phyloP scores from a whole-genome alignment of 2,797 vertebrate genomes.

The Trichosurus vulpecula region DNA sequence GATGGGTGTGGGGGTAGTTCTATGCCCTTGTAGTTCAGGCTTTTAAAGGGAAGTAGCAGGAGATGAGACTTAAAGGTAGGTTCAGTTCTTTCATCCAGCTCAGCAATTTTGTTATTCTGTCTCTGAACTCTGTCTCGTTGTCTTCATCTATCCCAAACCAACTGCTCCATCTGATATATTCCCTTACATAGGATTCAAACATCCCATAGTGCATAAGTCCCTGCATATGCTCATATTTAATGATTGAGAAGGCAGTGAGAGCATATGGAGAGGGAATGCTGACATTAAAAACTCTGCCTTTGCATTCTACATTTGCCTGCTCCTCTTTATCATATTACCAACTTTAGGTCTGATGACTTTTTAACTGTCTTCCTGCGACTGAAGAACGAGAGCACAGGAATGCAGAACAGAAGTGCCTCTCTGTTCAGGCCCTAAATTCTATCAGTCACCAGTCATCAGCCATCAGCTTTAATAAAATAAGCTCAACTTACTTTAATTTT shows the following conservation, averaged over 20 bases:
- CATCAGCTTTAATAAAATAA: not conserved
- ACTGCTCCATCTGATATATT: not conserved
- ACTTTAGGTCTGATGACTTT: conserved; percentile 35
- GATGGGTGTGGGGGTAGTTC: not conserved
- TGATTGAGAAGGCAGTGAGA: not conserved
- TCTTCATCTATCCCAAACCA: not conserved
- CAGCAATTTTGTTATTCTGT: not conserved
- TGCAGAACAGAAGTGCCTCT: not conserved
- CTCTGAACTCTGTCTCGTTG: not conserved
- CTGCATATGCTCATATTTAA: not conserved
- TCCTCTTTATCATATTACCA: conserved; percentile 37
- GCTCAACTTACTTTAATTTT: not conserved
- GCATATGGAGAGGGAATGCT: not conserved
- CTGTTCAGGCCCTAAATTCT: not conserved
- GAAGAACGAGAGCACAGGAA: conserved; percentile 15
- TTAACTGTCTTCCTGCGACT: conserved; percentile 37
- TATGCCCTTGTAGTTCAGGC: not conserved
- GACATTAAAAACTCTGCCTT: conserved; percentile 9
- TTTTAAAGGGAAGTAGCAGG: not conserved
- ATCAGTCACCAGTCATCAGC: conserved; percentile 31
- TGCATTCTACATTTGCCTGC: not conserved
- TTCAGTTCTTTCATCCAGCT: not conserved
- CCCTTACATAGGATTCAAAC: not conserved
- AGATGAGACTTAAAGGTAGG: not conserved
- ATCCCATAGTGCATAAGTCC: not conserved